A percentile compares a stretch with the other conserved stretches of the same genome.
Conservation (phyloP, 2,888 invertebrate genomes). For the Tetranychus truncatus region DNA sequence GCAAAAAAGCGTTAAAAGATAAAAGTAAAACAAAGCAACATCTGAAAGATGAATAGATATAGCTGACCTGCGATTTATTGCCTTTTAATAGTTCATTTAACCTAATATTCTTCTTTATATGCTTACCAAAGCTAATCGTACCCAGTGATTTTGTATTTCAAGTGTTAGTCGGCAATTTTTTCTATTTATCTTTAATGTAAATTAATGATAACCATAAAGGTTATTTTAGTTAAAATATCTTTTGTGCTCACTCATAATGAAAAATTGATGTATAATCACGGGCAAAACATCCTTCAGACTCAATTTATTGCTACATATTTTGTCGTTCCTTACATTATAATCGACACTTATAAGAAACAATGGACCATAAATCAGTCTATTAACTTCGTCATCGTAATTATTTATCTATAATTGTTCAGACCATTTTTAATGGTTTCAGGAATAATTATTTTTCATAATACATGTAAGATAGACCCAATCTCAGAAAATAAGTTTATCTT, state of each 20-base stretch:
- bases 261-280: background rate
- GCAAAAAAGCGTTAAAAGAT: slow-evolving; percentile 39
- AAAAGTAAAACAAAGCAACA: slow-evolving; percentile 17
- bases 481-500: too few relatives aligned
- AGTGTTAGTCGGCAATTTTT: slow-evolving; percentile 4
- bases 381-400: too few relatives aligned
- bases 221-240: background rate
- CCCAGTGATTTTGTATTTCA: background rate
- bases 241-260: background rate
- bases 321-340: too few relatives aligned
- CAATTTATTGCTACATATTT: too few relatives aligned
- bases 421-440: too few relatives aligned
- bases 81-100: too few relatives aligned
- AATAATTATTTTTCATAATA: too few relatives aligned
- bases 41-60: slow-evolving; percentile 7
- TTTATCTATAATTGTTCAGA: too few relatives aligned
- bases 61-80: too few relatives aligned
- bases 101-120: background rate
- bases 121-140: background rate
- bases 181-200: background rate
- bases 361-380: too few relatives aligned
- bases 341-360: too few relatives aligned
- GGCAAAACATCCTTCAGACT: background rate
- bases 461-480: too few relatives aligned
- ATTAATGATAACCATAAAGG: background rate